Evolutionary conservation across 2,888 invertebrate genomes (phyloP).

Genomic region (Chydorus sphaericus): DNA sequence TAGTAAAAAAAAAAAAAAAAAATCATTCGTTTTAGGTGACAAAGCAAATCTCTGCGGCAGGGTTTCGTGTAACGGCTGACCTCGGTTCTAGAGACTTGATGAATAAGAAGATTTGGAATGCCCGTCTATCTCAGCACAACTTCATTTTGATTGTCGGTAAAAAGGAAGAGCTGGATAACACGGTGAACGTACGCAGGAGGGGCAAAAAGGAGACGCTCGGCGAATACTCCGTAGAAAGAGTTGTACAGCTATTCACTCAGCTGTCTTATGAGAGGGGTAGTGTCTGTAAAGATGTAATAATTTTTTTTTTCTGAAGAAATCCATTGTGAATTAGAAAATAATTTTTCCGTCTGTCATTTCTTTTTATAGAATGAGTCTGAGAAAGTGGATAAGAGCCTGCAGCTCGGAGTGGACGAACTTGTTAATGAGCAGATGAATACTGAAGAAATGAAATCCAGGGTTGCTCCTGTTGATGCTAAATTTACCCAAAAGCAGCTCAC

Average conservation of each 20-base stretch:
- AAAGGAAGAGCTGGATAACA: constrained; percentile 69
- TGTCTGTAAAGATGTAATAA: no score
- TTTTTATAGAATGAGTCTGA: no score
- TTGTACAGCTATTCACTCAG: constrained; percentile 60
- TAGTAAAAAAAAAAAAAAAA: not conserved
- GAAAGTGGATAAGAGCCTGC: no score
- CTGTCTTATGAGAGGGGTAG: constrained; percentile 47
- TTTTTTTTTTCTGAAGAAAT: no score
- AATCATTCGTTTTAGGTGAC: constrained; percentile 28
- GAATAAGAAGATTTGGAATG: constrained; percentile 96
- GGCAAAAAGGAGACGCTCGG: constrained; percentile 97
- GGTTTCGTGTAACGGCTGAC: constrained; percentile 85
- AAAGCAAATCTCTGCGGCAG: constrained; percentile 57
- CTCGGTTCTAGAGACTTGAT: constrained; percentile 85
- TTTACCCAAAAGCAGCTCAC: no score
- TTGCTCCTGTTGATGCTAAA: no score
- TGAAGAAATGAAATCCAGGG: no score
- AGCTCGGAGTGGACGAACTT: no score
- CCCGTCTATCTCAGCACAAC: constrained; percentile 94
- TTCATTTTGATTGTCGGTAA: constrained; percentile 99
- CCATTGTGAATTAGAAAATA: no score
- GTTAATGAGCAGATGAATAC: no score
- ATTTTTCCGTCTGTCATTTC: no score
- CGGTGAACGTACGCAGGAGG: constrained; percentile 92
- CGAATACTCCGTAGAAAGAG: constrained; percentile 65